A percentile compares a stretch with the other conserved stretches of the same genome.
Conservation (phyloP, 2,113 vertebrate species). For the Ageneiosus marmoratus region DNA sequence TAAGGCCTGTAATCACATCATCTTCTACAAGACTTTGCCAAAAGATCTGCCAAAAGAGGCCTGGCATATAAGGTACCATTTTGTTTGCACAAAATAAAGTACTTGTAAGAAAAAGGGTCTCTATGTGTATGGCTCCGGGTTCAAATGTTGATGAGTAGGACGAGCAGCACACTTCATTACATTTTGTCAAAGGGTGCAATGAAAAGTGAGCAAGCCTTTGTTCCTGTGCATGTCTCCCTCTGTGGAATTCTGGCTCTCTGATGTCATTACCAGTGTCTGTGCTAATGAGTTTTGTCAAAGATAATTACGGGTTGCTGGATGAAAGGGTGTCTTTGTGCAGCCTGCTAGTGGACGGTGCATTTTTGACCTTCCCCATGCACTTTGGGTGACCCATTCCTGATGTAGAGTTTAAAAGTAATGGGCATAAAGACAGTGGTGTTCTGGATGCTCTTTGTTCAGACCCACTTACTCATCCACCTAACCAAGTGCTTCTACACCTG, state of each 20-base stretch:
- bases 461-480: neutral
- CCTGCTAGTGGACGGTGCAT: constrained; percentile 66
- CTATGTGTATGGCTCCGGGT: constrained; percentile 73
- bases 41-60: constrained; percentile 66
- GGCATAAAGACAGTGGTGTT: neutral
- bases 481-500: neutral
- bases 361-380: constrained; percentile 74
- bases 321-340: constrained; percentile 84
- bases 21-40: constrained; percentile 67
- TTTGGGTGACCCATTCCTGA: constrained; percentile 65
- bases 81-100: constrained; percentile 71
- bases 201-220: constrained; percentile 78
- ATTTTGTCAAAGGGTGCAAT: constrained; percentile 81
- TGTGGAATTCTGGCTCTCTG: constrained; percentile 76
- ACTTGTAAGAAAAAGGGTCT: constrained; percentile 74
- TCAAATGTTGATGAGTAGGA: constrained; percentile 74
- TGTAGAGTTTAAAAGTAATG: neutral
- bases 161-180: constrained; percentile 85
- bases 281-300: constrained; percentile 88
- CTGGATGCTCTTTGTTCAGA: neutral
- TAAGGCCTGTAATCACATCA: constrained; percentile 65
- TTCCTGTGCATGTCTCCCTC: constrained; percentile 76
- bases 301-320: constrained; percentile 81
- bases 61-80: constrained; percentile 70
- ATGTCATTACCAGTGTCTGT: constrained; percentile 77